phyloP scores from a whole-genome alignment of 2,888 invertebrate genomes.

The Lycia hirtaria region DNA sequence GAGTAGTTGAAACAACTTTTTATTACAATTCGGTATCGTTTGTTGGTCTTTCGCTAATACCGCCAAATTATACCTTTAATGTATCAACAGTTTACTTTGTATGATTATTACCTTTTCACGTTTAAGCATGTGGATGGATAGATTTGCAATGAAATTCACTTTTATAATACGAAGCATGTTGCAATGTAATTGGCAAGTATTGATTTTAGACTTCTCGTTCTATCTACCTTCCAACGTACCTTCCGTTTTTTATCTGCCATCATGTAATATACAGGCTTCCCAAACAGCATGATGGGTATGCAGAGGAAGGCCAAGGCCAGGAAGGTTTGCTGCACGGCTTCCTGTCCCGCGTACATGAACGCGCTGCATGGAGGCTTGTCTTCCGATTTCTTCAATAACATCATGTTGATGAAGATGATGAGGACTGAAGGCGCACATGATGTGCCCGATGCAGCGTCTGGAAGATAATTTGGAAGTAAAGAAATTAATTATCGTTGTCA shows the following conservation, averaged over 20 bases:
- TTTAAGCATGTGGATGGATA: too few species aligned
- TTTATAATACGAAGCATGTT: too few species aligned
- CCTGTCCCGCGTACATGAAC: slow-evolving; percentile 87
- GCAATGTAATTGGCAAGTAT: too few species aligned
- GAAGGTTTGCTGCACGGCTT: slow-evolving; percentile 86
- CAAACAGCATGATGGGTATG: slow-evolving; percentile 91
- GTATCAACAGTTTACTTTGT: too few species aligned
- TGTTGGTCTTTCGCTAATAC: too few species aligned
- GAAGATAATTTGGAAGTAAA: slow-evolving; percentile 24
- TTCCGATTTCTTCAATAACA: slow-evolving; percentile 84
- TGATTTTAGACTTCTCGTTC: too few species aligned
- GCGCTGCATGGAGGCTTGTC: slow-evolving; percentile 76
- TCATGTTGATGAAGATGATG: slow-evolving; percentile 93
- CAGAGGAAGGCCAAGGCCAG: slow-evolving; percentile 88
- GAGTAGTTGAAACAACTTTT: too few species aligned
- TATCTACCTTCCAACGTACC: slow-evolving; percentile 48
- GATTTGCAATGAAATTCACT: too few species aligned
- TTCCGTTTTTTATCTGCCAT: slow-evolving; percentile 71
- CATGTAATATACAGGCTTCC: slow-evolving; percentile 90
- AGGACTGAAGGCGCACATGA: slow-evolving; percentile 91
- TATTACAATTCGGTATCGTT: too few species aligned
- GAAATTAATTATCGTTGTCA: not conserved
- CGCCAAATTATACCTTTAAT: too few species aligned
- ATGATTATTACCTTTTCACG: too few species aligned
- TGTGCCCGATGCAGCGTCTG: slow-evolving; percentile 75